Base-by-base conservation (phyloP, 2,797 vertebrate species). In the Gambelia wislizenii region DNA sequence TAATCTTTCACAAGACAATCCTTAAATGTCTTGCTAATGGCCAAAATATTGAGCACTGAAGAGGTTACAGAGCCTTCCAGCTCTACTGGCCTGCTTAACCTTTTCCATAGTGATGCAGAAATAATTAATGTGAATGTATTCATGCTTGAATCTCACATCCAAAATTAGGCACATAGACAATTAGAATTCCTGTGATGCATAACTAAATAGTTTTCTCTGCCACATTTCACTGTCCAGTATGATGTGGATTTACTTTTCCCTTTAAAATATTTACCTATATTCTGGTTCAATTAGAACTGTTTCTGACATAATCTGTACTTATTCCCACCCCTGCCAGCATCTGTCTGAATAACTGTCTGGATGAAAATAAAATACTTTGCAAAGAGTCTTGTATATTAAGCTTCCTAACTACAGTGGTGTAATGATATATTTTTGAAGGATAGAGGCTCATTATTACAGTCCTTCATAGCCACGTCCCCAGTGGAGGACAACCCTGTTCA, bases 1-100 rank as follows among this genome's bases (percentile, higher is more conserved):
- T 83, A 39, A 91, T 94, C 86, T 89, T 36, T 81, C 83, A 85
- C 13, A 56, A 91, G 76, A 74, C 85, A 91, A 91, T 75, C 83
- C 81, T 89, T 95, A 94, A 85, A 89, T 80, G 75, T 52, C 91
- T 86, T 67, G 0, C 49, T 0, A 0, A 22, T 64, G 69, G 49
- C 89, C 54, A 2, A 72, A 72, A 12, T 18, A 56, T 86, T 92
- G 86, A 0, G 61, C 6, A 25, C 44, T 1, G 0, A 6, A 4
- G 61, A 78, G 39, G 74, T 81, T 86, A 6, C 1, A 8, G 84
- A 91, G 76, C 64, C 0, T 67, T 56, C 6, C 89, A 33, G 54
- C 0, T 0, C 18, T 14, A 42, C 54, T 30, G 14, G 1, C 91
- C 79, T 14, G 54, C 30, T 0, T 76, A 0, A 83, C 69, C 30